Evolutionary conservation across 2,113 vertebrate genomes (phyloP), one percentile per base, ranked within the genome.

Genomic region (Eleginops maclovinus): DNA sequence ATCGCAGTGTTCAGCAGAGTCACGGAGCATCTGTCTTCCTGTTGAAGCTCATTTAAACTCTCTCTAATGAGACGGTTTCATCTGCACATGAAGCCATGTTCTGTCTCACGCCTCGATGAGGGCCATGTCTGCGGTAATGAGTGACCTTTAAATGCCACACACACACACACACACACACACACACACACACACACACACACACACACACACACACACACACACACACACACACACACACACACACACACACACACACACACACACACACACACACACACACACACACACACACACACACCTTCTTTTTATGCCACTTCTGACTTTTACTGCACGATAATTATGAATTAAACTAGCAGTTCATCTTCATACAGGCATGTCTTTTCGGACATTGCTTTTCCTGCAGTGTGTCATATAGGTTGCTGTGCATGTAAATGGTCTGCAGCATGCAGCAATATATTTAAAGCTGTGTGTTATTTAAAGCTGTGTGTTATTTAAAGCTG

Each of bases 91-190:
- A 24, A 26, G 4, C 59, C 44, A 13, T 56, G 65, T 54, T 62
- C 69, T 67, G 69, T 63, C 49, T 77, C 59, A 74, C 19, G 70
- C 36, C 31, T 81, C 63, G 61, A 22, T 60, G 56, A 72, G 9
- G 53, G 71, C 10, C 9, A 15, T 54, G 58, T 41, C 12, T 65
- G 36, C 53, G 16, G 24, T 71, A 80, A 72, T 73, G 43, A 70
- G n/a, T 61, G 68, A 77, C 81, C 58, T 83, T 83, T 73, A 22
- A 63, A 64, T 65, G 19, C 19, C 7, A 4, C 4, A 5, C 4
- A 2, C 65, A 36, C 40, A 24, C 41, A 66, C 71, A 60, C 40
- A 10, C 64, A 67, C 24, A 56, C 28, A 31, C 28, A 31, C 28
- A 31, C 28, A 31, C 28, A 5, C 4, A 5, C 28, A 31, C 28